Conservation (phyloP, 2,113 vertebrate species). For the Pao palembangensis region DNA sequence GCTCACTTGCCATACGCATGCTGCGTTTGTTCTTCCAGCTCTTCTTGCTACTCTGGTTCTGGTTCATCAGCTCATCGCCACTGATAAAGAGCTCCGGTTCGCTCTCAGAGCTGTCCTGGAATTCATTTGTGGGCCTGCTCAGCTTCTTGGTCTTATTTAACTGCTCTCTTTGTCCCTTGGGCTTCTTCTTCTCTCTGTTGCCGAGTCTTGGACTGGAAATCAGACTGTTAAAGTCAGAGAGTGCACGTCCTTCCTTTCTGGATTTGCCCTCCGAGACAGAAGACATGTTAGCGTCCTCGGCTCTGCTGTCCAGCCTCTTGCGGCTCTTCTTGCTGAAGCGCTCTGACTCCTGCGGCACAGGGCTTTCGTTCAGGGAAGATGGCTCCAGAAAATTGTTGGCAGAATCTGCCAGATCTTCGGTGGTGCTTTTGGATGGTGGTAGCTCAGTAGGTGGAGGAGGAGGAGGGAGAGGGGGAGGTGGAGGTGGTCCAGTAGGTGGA, state of each 20-base stretch:
- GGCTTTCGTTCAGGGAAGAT: slow-evolving; percentile 89
- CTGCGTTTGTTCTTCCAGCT: slow-evolving; percentile 97
- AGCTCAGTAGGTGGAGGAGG: slow-evolving; percentile 81
- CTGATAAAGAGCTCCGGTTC: slow-evolving; percentile 97
- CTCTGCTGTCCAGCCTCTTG: slow-evolving; percentile 89
- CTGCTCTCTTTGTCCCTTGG: slow-evolving; percentile 91
- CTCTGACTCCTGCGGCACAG: slow-evolving; percentile 86
- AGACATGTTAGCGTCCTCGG: slow-evolving; percentile 87
- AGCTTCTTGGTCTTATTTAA: slow-evolving; percentile 91
- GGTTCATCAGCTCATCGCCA: slow-evolving; percentile 97
- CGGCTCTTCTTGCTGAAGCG: slow-evolving; percentile 91
- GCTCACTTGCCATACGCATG: slow-evolving; percentile 85
- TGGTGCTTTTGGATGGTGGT: slow-evolving; percentile 80
- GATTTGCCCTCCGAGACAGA: slow-evolving; percentile 88
- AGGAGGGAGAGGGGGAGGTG: slow-evolving; percentile 76
- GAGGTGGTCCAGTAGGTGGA: slow-evolving; percentile 68
- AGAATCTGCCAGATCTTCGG: slow-evolving; percentile 85
- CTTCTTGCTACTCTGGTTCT: slow-evolving; percentile 95
- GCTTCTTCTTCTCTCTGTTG: slow-evolving; percentile 95
- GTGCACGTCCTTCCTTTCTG: slow-evolving; percentile 88
- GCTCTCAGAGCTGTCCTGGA: slow-evolving; percentile 98
- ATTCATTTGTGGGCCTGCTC: slow-evolving; percentile 89
- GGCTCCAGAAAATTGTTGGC: slow-evolving; percentile 90
- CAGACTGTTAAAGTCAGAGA: slow-evolving; percentile 93
- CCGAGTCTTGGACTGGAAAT: slow-evolving; percentile 92